A percentile compares a stretch with the other conserved stretches of the same genome.
Conservation (phyloP, 2,888 invertebrate genomes). For the Dichetophora obliterata region DNA sequence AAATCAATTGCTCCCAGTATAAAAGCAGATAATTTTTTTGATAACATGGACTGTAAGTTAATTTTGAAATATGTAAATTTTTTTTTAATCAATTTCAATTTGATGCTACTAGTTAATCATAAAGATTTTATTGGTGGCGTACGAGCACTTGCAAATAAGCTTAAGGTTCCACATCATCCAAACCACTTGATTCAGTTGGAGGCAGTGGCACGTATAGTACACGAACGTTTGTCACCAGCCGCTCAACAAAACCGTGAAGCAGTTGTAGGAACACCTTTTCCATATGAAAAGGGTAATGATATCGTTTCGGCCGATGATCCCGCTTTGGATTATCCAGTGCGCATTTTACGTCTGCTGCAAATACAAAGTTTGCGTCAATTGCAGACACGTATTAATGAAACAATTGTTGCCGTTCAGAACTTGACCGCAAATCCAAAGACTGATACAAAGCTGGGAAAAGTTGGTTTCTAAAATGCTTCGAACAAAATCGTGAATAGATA, state of each 20-base stretch:
- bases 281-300: slow-evolving; percentile 76
- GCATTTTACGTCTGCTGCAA: slow-evolving; percentile 81
- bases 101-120: slow-evolving; percentile 77
- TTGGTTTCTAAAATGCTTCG: slow-evolving; percentile 73
- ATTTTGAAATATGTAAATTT: not conserved
- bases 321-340: slow-evolving; percentile 79
- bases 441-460: slow-evolving; percentile 93
- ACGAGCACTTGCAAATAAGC: slow-evolving; percentile 80
- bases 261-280: slow-evolving; percentile 75
- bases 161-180: slow-evolving; percentile 85
- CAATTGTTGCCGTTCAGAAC: slow-evolving; percentile 91
- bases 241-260: slow-evolving; percentile 65
- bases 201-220: slow-evolving; percentile 76
- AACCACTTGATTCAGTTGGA: slow-evolving; percentile 83
- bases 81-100: not conserved
- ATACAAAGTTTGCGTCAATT: slow-evolving; percentile 73
- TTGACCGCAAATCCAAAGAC: slow-evolving; percentile 98
- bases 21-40: slow-evolving; percentile 85
- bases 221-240: slow-evolving; percentile 73
- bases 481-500: not conserved
- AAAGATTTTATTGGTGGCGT: slow-evolving; percentile 88
- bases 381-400: slow-evolving; percentile 94
- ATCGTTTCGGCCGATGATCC: slow-evolving; percentile 75
- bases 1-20: slow-evolving; percentile 78
- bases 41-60: slow-evolving; percentile 86